Evolutionary conservation across 2,888 invertebrate genomes (phyloP).

Genomic region (Panzeria rudis): DNA sequence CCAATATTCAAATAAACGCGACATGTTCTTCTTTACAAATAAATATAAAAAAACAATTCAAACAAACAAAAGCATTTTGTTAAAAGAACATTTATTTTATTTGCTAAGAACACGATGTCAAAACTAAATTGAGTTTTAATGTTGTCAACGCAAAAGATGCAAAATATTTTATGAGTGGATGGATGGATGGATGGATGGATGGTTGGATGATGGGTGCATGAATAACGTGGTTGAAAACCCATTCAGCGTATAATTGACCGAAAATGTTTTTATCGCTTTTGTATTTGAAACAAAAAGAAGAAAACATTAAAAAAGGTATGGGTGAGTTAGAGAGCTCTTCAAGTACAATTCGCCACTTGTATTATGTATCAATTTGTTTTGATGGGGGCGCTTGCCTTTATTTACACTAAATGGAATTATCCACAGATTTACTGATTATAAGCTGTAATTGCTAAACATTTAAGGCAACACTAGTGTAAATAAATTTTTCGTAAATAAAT

Average conservation of each 20-base stretch:
- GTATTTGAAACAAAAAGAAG: constrained; percentile 34
- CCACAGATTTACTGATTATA: constrained; percentile 71
- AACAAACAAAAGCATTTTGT: constrained; percentile 64
- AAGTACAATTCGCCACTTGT: constrained; percentile 46
- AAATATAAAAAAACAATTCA: constrained; percentile 9
- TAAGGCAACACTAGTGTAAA: constrained; percentile 38
- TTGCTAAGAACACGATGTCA: constrained; percentile 81
- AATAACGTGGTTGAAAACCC: constrained; percentile 59
- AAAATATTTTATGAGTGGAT: constrained; percentile 21
- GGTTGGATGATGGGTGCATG: constrained; percentile 10
- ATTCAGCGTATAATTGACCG: constrained; percentile 72
- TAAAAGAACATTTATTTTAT: constrained; percentile 83
- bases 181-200: constrained; percentile 17
- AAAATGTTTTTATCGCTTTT: constrained; percentile 71
- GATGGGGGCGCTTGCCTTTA: constrained; percentile 71
- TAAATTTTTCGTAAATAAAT: constrained; percentile 31
- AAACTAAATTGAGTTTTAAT: constrained; percentile 82
- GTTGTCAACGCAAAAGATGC: constrained; percentile 75
- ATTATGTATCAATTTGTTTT: constrained; percentile 54
- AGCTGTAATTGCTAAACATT: constrained; percentile 65
- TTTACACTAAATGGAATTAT: constrained; percentile 68
- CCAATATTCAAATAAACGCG: constrained; percentile 73
- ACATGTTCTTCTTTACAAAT: constrained; percentile 55
- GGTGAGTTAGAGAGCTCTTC: constrained; percentile 17
- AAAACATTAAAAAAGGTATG: constrained; percentile 17